phyloP scores from a whole-genome alignment of 2,113 vertebrate species.

The Diphyllodes magnificus region DNA sequence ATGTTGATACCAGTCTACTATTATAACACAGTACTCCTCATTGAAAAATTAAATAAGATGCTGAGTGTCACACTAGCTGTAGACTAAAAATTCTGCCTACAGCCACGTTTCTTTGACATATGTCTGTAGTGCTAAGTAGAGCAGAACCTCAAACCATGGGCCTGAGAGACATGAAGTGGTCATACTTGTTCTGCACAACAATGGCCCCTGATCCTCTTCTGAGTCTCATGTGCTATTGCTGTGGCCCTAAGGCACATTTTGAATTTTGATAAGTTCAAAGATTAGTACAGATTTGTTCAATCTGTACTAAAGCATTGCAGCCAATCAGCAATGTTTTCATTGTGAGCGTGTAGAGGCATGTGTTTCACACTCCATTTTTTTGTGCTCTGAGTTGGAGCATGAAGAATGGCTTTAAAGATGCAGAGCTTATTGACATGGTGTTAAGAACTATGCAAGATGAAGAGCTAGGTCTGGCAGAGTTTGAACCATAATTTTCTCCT shows the following conservation, averaged over 20 bases:
- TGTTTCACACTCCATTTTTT: not conserved
- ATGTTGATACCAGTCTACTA: not conserved
- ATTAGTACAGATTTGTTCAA: not conserved
- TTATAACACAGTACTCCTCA: not conserved
- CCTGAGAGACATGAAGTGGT: rapidly evolving
- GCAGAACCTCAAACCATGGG: not conserved
- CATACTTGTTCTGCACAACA: not conserved
- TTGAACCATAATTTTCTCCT: not conserved
- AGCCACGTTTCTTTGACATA: not conserved
- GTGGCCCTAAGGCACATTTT: not conserved
- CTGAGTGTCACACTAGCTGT: not conserved
- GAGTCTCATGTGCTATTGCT: not conserved
- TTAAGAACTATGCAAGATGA: not conserved
- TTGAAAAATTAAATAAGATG: not conserved
- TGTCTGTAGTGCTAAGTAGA: rapidly evolving
- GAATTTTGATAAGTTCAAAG: not conserved
- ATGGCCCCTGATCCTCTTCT: not conserved
- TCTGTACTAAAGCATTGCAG: not conserved
- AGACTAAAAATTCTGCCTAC: not conserved
- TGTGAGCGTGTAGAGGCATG: rapidly evolving
- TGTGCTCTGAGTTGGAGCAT: not conserved
- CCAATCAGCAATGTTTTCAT: not conserved
- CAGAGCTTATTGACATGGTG: not conserved
- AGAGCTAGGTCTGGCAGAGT: not conserved
- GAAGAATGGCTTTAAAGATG: not conserved